A percentile compares a stretch with the other conserved stretches of the same genome.
phyloP scores from a whole-genome alignment of 2,113 vertebrate genomes.

The Lipotes vexillifer region DNA sequence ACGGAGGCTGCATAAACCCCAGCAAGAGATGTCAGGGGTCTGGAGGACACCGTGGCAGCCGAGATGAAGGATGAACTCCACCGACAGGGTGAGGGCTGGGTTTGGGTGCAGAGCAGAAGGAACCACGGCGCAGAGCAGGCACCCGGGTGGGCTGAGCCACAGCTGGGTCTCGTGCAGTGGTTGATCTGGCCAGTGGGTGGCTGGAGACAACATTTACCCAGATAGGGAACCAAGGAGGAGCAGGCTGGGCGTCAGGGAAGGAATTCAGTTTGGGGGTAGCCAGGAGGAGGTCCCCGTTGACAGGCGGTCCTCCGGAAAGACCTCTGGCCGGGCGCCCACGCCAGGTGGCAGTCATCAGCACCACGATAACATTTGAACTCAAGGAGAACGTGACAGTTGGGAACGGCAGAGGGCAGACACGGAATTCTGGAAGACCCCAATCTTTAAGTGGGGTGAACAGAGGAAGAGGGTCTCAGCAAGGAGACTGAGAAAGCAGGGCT shows the following conservation, averaged over 20 bases:
- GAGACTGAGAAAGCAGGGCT: neutral
- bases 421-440: neutral
- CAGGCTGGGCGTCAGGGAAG: neutral
- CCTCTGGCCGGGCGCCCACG: too few species aligned
- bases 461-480: neutral
- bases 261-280: neutral
- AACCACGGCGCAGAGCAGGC: too few species aligned
- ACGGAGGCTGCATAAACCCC: too few species aligned
- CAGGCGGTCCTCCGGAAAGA: neutral
- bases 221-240: neutral
- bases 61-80: neutral
- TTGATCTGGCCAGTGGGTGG: neutral
- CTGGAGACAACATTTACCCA: neutral
- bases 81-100: neutral
- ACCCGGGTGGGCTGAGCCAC: neutral
- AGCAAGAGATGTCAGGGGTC: neutral
- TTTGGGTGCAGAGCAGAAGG: neutral
- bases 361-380: neutral
- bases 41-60: fast-evolving
- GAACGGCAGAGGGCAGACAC: neutral
- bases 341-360: neutral
- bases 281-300: neutral
- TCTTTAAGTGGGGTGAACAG: neutral
- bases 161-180: too few species aligned
- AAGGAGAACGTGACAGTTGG: neutral